These are phyloP conservation scores for Uloborus diversus DNA, from an alignment of 1,140 invertebrate genomes.

Conservation along the genomic window DNA sequence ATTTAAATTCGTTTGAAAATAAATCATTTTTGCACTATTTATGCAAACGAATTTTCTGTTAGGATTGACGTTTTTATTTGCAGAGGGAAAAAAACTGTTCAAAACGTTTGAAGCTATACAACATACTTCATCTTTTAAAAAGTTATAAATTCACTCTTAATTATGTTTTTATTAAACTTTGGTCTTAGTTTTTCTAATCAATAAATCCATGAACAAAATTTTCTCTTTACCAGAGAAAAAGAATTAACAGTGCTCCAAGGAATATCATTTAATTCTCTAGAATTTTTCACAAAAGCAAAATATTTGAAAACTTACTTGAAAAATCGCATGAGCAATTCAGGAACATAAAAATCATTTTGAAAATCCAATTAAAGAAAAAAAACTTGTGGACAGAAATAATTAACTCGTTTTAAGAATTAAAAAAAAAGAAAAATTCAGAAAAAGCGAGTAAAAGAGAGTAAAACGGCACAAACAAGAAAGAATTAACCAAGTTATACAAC, in stretches of 20 bases:
- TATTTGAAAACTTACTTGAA: neutral
- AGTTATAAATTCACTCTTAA: neutral
- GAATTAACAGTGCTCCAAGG: neutral
- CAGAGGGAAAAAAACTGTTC: no score
- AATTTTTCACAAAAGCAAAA: neutral
- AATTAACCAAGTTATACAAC: neutral
- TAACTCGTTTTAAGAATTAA: constrained; percentile 24
- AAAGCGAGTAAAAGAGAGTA: neutral
- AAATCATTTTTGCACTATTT: no score
- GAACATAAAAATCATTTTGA: constrained; percentile 21
- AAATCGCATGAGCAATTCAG: neutral
- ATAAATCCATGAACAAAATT: neutral
- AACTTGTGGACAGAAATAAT: constrained; percentile 53
- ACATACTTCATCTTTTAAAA: no score
- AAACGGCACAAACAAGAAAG: neutral
- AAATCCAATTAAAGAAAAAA: constrained; percentile 48
- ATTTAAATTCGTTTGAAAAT: no score
- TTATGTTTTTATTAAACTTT: neutral
- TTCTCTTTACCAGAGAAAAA: neutral
- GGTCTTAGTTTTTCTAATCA: neutral
- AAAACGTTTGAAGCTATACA: no score
- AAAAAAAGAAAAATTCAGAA: neutral
- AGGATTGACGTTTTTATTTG: no score
- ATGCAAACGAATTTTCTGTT: no score
- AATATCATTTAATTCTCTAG: no score